These are phyloP conservation scores for Actinostola sp. DNA, from an alignment of 92 coral and sea anemone genomes.

Conservation along the genomic window DNA sequence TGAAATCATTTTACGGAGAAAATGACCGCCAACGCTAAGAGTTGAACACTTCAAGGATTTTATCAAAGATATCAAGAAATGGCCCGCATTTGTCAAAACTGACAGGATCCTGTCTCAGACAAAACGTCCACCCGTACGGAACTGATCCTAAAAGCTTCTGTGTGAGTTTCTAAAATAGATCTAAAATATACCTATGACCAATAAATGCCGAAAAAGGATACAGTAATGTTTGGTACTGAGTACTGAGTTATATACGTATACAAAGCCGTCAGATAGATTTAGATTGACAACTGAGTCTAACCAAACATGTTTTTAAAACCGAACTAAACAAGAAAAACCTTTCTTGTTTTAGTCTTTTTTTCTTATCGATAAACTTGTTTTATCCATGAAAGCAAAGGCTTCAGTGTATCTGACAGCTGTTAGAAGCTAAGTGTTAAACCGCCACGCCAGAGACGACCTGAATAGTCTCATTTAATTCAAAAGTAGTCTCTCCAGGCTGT, in stretches of 20 bases:
- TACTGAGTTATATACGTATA: no score
- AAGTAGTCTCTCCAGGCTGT: background rate
- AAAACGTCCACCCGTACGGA: background rate
- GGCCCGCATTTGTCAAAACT: conserved; percentile 1
- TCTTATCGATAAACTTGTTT: background rate
- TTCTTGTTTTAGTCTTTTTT: background rate
- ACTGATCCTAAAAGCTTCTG: background rate
- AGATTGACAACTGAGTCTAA: background rate
- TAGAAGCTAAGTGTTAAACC: conserved; percentile 7
- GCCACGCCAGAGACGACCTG: background rate
- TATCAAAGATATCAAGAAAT: background rate
- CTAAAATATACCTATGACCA: no score
- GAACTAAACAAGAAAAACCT: background rate
- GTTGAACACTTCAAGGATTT: background rate
- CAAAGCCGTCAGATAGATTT: no score
- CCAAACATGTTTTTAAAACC: background rate
- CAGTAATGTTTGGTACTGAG: no score
- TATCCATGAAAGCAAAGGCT: background rate
- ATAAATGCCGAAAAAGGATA: background rate
- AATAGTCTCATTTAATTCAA: conserved; percentile 13
- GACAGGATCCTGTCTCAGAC: background rate
- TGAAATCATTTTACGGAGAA: background rate
- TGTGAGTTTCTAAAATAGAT: background rate
- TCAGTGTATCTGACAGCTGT: conserved; percentile 11
- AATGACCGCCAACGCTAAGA: conserved; percentile 6